Evolutionary conservation across 1,140 invertebrate genomes (phyloP).

Genomic region (Trachelipus rathkii): DNA sequence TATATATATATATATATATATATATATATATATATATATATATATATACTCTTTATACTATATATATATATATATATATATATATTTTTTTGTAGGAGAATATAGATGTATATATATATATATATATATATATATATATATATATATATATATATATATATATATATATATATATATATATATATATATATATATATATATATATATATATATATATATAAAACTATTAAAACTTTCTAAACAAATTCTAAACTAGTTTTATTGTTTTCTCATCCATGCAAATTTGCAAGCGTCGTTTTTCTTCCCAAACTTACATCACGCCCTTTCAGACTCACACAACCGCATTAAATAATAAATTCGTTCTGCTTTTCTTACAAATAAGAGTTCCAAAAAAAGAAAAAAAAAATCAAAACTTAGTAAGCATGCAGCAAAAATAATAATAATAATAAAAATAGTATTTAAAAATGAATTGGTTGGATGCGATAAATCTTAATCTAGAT

Average conservation of each 20-base stretch:
- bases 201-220: not conserved
- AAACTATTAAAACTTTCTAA: too few species aligned
- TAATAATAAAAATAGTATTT: not conserved
- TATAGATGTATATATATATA: not conserved
- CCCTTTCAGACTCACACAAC: too few species aligned
- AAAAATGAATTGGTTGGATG: not conserved
- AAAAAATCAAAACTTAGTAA: too few species aligned
- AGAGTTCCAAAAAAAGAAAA: too few species aligned
- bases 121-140: constrained; percentile 20
- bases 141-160: constrained; percentile 20
- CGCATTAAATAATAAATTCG: too few species aligned
- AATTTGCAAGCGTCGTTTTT: not conserved
- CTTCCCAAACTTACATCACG: not conserved
- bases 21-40: constrained; percentile 20
- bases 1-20: constrained; percentile 20
- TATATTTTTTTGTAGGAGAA: not conserved
- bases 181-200: constrained; percentile 14
- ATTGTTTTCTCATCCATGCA: not conserved
- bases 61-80: constrained; percentile 14
- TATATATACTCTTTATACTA: constrained; percentile 20
- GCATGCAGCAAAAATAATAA: too few species aligned
- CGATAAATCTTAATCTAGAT: not conserved
- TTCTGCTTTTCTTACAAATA: too few species aligned
- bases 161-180: constrained; percentile 17
- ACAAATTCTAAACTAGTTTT: constrained; percentile 1